Evolutionary conservation across 2,888 invertebrate species (phyloP).

Genomic region (Dugesia japonica): DNA sequence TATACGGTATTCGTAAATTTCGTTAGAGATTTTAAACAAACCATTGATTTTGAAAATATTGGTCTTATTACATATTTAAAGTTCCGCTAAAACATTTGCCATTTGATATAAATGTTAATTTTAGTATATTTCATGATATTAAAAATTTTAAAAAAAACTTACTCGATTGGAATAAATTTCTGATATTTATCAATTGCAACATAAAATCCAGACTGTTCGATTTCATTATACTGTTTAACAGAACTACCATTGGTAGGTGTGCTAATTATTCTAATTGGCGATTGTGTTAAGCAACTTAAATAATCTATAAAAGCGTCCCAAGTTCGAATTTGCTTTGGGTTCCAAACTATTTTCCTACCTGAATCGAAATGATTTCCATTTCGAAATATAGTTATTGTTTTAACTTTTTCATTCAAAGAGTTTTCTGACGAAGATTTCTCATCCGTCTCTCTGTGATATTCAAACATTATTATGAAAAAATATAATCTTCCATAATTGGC

Average conservation of each 20-base stretch:
- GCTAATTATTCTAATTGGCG: background rate
- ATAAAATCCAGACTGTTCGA: background rate
- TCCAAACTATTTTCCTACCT: background rate
- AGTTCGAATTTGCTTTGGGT: background rate
- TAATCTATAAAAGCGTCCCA: constrained; percentile 8
- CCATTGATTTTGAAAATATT: too few relatives aligned
- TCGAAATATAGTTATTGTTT: background rate
- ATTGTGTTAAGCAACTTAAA: background rate
- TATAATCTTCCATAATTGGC: too few relatives aligned
- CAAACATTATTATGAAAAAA: background rate
- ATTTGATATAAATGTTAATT: too few relatives aligned
- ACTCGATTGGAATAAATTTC: background rate
- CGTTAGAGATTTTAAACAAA: too few relatives aligned
- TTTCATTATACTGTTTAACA: background rate
- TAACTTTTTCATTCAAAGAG: background rate
- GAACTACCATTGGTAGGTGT: background rate
- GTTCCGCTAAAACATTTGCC: too few relatives aligned
- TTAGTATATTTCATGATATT: too few relatives aligned
- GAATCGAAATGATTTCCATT: background rate
- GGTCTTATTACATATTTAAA: too few relatives aligned
- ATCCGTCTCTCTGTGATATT: background rate
- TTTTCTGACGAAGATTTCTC: background rate
- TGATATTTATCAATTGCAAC: constrained; percentile 1
- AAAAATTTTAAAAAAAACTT: background rate
- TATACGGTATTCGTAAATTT: too few relatives aligned